These are phyloP conservation scores for Pseudochirops corinnae DNA, from an alignment of 2,797 vertebrate species.

Conservation along the genomic window DNA sequence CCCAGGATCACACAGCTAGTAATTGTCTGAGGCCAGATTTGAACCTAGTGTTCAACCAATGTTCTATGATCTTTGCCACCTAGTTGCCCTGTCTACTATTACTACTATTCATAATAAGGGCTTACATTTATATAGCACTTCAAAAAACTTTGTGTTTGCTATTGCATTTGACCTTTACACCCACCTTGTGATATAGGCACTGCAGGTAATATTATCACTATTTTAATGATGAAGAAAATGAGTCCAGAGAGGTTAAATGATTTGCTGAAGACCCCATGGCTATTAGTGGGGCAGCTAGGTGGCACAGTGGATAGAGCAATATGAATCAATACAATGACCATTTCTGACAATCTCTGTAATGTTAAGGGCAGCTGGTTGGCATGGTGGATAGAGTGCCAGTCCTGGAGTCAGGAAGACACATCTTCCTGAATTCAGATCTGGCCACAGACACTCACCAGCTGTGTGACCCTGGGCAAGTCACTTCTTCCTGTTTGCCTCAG, in stretches of 20 bases:
- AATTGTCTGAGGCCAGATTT: background rate
- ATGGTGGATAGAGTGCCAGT: too few species aligned
- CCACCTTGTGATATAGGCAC: background rate
- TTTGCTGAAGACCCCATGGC: background rate
- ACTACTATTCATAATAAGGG: background rate
- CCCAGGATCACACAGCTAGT: background rate
- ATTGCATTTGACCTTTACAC: background rate
- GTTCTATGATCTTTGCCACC: background rate
- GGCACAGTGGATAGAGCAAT: too few species aligned
- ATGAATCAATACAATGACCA: too few species aligned
- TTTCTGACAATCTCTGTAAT: too few species aligned
- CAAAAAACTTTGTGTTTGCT: background rate
- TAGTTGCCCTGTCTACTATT: background rate
- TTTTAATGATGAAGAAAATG: background rate
- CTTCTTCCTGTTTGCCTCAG: background rate
- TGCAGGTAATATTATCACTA: background rate
- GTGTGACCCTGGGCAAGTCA: background rate
- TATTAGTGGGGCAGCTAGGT: too few species aligned
- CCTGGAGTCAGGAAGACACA: too few species aligned
- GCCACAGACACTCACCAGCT: too few species aligned
- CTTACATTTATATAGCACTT: background rate
- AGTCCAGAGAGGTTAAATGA: background rate
- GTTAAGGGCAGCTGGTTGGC: too few species aligned
- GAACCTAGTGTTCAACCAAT: background rate
- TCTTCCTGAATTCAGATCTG: too few species aligned